Conservation (phyloP, 2,113 vertebrate species). For the Diglossa brunneiventris region DNA sequence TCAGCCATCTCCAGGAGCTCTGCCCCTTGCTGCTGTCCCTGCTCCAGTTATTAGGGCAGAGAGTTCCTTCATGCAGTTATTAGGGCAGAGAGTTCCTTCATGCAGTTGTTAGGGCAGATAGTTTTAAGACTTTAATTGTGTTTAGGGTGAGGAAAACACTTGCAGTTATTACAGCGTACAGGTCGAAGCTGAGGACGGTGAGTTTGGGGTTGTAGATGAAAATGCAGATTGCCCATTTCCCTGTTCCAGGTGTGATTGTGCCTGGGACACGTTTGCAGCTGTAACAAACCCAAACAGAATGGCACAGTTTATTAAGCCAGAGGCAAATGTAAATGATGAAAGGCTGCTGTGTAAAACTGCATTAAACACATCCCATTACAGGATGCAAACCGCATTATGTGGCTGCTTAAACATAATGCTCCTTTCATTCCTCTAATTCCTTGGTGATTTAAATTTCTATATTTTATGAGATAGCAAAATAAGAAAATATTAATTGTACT, state of each 20-base stretch:
- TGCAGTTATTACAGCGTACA: too few relatives aligned
- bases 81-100: too few relatives aligned
- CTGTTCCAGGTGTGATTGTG: background rate
- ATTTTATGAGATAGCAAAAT: conserved; percentile 13
- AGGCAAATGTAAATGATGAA: conserved; percentile 53
- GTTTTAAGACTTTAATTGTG: too few relatives aligned
- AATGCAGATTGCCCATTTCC: background rate
- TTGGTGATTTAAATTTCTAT: background rate
- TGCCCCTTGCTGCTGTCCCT: too few relatives aligned
- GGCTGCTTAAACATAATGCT: background rate
- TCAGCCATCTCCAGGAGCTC: too few relatives aligned
- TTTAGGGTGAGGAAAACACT: too few relatives aligned
- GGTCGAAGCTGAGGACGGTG: too few relatives aligned
- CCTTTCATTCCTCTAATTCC: background rate
- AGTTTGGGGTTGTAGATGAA: background rate
- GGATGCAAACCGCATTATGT: background rate
- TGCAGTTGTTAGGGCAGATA: too few relatives aligned
- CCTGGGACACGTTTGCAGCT: background rate
- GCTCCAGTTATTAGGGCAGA: too few relatives aligned
- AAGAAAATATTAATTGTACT: background rate
- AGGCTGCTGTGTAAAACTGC: conserved; percentile 21
- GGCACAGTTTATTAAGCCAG: conserved; percentile 12
- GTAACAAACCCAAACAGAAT: background rate
- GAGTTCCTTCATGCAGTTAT: too few relatives aligned
- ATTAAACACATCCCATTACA: conserved; percentile 5